Conservation (phyloP, 2,797 vertebrate genomes). For the Staurois parvus region DNA sequence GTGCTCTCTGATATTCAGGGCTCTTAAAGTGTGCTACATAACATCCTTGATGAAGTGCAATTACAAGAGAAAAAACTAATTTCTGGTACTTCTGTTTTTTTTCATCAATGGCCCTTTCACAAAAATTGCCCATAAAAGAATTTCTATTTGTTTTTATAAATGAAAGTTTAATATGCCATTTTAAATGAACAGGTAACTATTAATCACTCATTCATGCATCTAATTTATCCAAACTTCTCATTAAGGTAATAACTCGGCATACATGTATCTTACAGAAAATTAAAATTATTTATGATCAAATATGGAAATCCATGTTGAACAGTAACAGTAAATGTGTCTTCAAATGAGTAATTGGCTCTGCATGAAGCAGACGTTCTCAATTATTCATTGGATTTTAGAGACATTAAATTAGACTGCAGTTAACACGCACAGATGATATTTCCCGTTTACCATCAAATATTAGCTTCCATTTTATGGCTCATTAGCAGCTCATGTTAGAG, state of each 20-base stretch:
- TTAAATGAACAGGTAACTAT: neutral
- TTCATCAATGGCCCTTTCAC: neutral
- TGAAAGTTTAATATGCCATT: neutral
- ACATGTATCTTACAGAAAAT: neutral
- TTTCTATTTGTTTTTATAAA: neutral
- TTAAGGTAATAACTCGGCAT: neutral
- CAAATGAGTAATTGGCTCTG: slow-evolving; percentile 23
- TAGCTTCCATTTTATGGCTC: slow-evolving; percentile 47
- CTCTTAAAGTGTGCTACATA: no score
- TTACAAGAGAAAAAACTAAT: no score
- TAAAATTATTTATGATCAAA: neutral
- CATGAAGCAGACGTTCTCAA: slow-evolving; percentile 19
- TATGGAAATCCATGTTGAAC: slow-evolving; percentile 14
- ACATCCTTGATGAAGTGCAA: no score
- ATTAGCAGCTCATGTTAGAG: slow-evolving; percentile 40
- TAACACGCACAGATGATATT: slow-evolving; percentile 40
- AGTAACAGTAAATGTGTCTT: slow-evolving; percentile 19
- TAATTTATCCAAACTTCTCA: neutral
- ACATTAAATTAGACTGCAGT: slow-evolving; percentile 34
- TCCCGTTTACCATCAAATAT: slow-evolving; percentile 49
- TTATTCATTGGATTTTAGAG: slow-evolving; percentile 49
- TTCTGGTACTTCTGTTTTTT: neutral
- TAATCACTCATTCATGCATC: neutral
- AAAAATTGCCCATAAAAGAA: neutral
- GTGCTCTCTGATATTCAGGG: no score